Conservation (phyloP, 2,888 invertebrate genomes). For the Plutella xylostella region DNA sequence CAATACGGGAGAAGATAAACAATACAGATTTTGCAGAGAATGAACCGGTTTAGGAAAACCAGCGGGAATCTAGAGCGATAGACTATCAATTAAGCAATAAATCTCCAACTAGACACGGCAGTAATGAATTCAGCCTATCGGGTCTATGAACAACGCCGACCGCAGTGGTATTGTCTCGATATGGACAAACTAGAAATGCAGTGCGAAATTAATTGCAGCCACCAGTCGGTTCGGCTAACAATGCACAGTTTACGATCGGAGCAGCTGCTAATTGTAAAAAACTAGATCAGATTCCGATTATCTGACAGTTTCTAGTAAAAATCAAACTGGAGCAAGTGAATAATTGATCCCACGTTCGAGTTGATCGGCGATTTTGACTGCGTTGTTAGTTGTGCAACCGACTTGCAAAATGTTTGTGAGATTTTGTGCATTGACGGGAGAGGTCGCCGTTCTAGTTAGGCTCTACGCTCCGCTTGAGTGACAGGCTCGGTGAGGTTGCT, state of each 20-base stretch:
- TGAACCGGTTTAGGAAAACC: slow-evolving; percentile 18
- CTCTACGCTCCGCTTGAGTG: slow-evolving; percentile 20
- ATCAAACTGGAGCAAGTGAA: slow-evolving; percentile 40
- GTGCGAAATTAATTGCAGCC: neutral
- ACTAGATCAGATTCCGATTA: slow-evolving; percentile 31
- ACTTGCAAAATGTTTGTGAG: slow-evolving; percentile 22
- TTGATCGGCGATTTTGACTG: slow-evolving; percentile 37
- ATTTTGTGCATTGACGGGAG: slow-evolving; percentile 24
- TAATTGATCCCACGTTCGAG: slow-evolving; percentile 62
- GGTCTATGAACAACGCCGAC: neutral
- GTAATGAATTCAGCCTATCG: slow-evolving; percentile 17
- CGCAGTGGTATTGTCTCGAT: neutral
- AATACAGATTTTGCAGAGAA: slow-evolving; percentile 22
- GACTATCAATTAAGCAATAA: slow-evolving; percentile 34
- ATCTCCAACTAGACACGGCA: slow-evolving; percentile 25
- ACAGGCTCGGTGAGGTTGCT: slow-evolving; percentile 24
- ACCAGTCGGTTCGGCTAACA: neutral
- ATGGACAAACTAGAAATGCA: neutral
- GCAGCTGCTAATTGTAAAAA: slow-evolving; percentile 18
- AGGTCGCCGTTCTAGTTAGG: slow-evolving; percentile 20
- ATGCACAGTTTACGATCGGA: no score
- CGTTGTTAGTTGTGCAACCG: slow-evolving; percentile 26
- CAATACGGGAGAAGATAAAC: slow-evolving; percentile 16
- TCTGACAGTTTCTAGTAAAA: slow-evolving; percentile 19
- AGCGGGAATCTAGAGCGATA: slow-evolving; percentile 36